A percentile compares a stretch with the other conserved stretches of the same genome.
Conservation (phyloP, 2,888 invertebrate genomes). For the Marasmarcha lunaedactyla region DNA sequence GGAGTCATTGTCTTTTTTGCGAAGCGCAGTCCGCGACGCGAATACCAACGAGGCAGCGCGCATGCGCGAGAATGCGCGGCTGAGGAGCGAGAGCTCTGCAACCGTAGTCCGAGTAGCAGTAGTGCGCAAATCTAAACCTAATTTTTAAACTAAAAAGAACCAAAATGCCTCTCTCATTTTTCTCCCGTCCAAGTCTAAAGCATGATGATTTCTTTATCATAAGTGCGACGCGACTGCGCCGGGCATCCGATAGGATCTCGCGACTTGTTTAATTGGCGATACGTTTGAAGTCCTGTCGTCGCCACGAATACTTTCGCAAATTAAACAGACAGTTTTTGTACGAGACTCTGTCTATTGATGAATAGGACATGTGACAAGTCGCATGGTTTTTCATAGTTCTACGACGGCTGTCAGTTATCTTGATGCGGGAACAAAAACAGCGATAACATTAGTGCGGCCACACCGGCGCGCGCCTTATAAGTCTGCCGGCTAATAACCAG, state of each 20-base stretch:
- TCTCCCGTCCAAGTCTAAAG: constrained; percentile 15
- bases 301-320: too few relatives aligned
- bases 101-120: constrained; percentile 14
- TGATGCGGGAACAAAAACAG: too few relatives aligned
- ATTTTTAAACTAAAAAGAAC: constrained; percentile 10
- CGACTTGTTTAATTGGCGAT: constrained; percentile 4
- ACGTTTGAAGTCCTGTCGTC: too few relatives aligned
- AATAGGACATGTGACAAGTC: too few relatives aligned
- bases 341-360: too few relatives aligned
- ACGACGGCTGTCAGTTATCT: too few relatives aligned
- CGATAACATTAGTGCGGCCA: too few relatives aligned
- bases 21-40: constrained; percentile 45
- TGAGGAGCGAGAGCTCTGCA: constrained; percentile 15
- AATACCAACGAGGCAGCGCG: constrained; percentile 45
- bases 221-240: constrained; percentile 19
- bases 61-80: constrained; percentile 3
- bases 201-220: constrained; percentile 34
- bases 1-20: constrained; percentile 62
- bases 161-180: too few relatives aligned
- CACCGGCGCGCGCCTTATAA: too few relatives aligned
- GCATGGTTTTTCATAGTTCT: too few relatives aligned
- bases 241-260: constrained; percentile 19
- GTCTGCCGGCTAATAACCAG: too few relatives aligned
- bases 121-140: constrained; percentile 24
- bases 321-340: too few relatives aligned